Evolutionary conservation across 1,140 invertebrate genomes (phyloP), one percentile per base, ranked within the genome.

Genomic region (Drosophila baimaii): DNA sequence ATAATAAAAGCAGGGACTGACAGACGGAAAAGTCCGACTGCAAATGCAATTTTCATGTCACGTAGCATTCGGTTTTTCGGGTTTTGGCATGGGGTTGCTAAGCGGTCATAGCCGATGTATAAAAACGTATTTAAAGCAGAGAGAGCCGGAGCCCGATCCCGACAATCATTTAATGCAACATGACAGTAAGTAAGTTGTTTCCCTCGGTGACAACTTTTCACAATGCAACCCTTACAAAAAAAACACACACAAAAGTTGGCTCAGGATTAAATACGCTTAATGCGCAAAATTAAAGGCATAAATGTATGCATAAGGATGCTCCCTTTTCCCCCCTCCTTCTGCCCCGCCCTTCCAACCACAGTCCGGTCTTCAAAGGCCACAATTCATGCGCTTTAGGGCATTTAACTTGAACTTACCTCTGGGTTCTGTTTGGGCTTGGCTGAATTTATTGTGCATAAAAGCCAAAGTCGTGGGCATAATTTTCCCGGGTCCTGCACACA

Each of bases 11-110:
- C 37, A 31, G 31, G 19, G 13, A 41, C 41, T 54, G 21, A 63
- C 51, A 74, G 63, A 51, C 23, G 56, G 35, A 63, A 62, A 76
- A 76, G 47, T 62, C 63, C 65, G 66, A 75, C 72, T 83, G 79
- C 80, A 88, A 88, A 88, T 88, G 84, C 84, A 88, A 88, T 89
- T 88, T 88, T 89, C 84, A 88, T 88, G 84, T 88, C 84, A 88
- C 84, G 84, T 88, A 70, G 81, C 77, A 84, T 62, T 84, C 55
- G 68, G 62, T 47, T 83, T 52, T 82, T 75, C 25, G 51, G 59
- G 57, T 10, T 62, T 41, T 15, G 44, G 37, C 27, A 23, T 9
- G 43, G 10, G 63, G 49, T 74, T 64, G 78, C 75, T 88, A 82
- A 86, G 65, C 75, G 81, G 64, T 62, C 82, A 75, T 43, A 79